Base-by-base conservation (phyloP, 1,140 invertebrate genomes). In the Drosophila burlai region DNA sequence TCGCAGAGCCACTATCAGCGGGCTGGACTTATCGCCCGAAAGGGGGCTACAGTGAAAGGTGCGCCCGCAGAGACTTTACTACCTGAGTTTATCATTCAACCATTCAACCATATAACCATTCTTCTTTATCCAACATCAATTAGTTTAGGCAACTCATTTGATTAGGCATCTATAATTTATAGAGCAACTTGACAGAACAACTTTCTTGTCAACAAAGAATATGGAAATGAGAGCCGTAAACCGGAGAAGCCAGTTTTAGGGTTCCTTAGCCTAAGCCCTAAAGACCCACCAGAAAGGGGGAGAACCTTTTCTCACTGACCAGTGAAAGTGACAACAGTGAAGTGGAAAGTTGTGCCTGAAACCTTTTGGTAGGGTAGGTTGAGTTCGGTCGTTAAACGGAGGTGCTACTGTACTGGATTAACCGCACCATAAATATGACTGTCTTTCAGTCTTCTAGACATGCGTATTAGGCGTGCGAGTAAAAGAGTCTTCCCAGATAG, bases 291-390 rank as follows among this genome's bases (percentile, higher is more conserved):
- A 29, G 26, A 52, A 2, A 34, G 2, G n/a, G 36, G 36, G 11
- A 40, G 75, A 77, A 77, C 75, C 43, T 77, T 69, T 62, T 49
- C 21, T 8, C 8, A 10, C 7, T 2, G 11, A 16, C n/a, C 11
- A 77, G 75, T 69, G 75, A 77, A 77, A 77, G 76, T 87, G 83
- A 73, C 66, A 67, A 67, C 29, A 62, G 49, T 49, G 80, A 89
- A 86, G 83, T 86, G 80, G 83, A 86, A 86, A 86, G 83, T 89
- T 73, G 9, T 60, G 16, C 49, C 18, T 24, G 4, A 21, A 4
- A 24, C 42, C 16, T 16, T 8, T 16, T 67, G 38, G 63, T 80
- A 83, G 66, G 81, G 81, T 83, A 76, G 71, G 75, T 62, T 85
- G 58, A 67, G 46, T 38, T 11, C 26, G 34, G 61, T 63, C 26